Conservation (phyloP, 2,797 vertebrate species). For the Scyliorhinus canicula region DNA sequence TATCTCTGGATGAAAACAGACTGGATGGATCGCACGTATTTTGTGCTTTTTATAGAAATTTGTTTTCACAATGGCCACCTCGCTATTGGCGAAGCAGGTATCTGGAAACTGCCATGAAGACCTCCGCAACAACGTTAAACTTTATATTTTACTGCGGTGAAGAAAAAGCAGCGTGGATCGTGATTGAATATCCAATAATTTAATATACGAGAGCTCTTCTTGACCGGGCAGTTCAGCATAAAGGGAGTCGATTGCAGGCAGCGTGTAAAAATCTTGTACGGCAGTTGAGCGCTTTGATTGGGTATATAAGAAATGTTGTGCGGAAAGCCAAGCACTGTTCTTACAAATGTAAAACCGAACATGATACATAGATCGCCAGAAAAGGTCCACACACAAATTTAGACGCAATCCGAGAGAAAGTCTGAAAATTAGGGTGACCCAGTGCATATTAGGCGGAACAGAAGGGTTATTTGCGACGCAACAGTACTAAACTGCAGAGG, state of each 20-base stretch:
- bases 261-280: background rate
- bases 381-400: conserved; percentile 17
- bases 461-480: background rate
- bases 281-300: background rate
- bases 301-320: conserved; percentile 13
- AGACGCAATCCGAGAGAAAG: background rate
- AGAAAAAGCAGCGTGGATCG: background rate
- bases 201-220: background rate
- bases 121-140: conserved; percentile 7
- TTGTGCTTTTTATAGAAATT: conserved; percentile 4
- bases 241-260: conserved; percentile 23
- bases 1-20: background rate
- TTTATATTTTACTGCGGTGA: conserved; percentile 8
- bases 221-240: background rate
- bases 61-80: conserved; percentile 35
- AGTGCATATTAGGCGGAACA: background rate
- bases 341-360: background rate
- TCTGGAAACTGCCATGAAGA: conserved; percentile 10
- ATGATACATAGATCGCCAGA: background rate
- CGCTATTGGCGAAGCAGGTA: conserved; percentile 29
- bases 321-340: background rate
- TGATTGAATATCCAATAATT: conserved; percentile 22
- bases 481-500: conserved; percentile 24
- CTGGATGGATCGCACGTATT: background rate
- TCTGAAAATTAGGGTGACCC: conserved; percentile 16